Percentiles rank a stretch among this genome's conserved stretches.
Evolutionary conservation across 2,113 vertebrate species (phyloP).

Genomic region (Misgurnus mizolepis): DNA sequence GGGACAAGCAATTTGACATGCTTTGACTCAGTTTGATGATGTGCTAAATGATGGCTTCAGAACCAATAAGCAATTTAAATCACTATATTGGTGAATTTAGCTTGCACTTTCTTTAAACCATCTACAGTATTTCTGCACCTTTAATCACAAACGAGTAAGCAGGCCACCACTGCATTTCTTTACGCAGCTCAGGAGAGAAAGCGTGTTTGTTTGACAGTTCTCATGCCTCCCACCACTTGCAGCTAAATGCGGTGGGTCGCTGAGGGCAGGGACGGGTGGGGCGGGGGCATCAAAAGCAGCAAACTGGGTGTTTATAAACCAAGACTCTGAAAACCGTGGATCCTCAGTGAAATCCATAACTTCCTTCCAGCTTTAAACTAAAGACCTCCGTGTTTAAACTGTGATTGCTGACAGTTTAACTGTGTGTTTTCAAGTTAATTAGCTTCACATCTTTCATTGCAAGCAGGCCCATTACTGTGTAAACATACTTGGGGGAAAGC

Average conservation of each 20-base stretch:
- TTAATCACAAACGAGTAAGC: slow-evolving; percentile 17
- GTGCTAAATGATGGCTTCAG: slow-evolving; percentile 1
- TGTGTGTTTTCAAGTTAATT: slow-evolving; percentile 26
- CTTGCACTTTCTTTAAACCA: not conserved
- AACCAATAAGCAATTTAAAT: not conserved
- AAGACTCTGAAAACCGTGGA: slow-evolving; percentile 4
- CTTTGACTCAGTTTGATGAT: not conserved
- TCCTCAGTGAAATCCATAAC: not conserved
- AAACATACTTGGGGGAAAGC: slow-evolving; percentile 19
- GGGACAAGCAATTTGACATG: not conserved
- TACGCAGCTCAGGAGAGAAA: slow-evolving; percentile 20
- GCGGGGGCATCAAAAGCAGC: slow-evolving; percentile 3
- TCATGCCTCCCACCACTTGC: slow-evolving; percentile 75
- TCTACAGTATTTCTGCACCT: not conserved
- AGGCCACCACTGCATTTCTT: slow-evolving; percentile 22
- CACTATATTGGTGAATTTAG: not conserved
- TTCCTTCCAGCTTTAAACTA: slow-evolving; percentile 27
- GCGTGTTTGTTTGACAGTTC: slow-evolving; percentile 76
- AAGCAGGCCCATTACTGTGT: slow-evolving; percentile 29
- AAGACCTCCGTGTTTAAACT: not conserved
- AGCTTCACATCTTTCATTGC: slow-evolving; percentile 28
- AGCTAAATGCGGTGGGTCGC: slow-evolving; percentile 15
- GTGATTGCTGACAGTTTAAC: slow-evolving; percentile 32
- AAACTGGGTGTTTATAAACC: not conserved
- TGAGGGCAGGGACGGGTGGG: not conserved